Conservation (phyloP, 2,113 vertebrate genomes). For the Eptesicus fuscus region DNA sequence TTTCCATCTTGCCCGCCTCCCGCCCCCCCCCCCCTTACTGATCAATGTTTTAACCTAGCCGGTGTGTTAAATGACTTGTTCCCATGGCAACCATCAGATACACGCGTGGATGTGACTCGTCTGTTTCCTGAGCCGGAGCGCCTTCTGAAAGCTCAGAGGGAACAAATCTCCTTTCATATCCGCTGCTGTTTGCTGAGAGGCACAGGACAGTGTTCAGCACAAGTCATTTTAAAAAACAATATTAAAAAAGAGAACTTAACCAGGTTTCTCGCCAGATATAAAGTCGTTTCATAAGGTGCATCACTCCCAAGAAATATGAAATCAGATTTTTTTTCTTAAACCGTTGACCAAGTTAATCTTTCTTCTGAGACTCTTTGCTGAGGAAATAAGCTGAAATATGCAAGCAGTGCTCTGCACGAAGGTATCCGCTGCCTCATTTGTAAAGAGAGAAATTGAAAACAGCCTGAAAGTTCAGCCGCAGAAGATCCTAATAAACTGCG, state of each 20-base stretch:
- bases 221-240: conserved; percentile 64
- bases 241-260: conserved; percentile 56
- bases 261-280: conserved; percentile 61
- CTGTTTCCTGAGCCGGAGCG: conserved; percentile 63
- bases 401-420: not conserved
- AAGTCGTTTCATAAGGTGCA: conserved; percentile 62
- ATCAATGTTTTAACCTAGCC: conserved; percentile 60
- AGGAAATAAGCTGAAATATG: not conserved
- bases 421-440: not conserved
- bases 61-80: conserved; percentile 69
- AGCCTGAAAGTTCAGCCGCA: not conserved
- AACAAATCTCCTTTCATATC: conserved; percentile 65
- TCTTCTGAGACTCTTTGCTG: conserved; percentile 30
- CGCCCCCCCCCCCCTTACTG: conserved; percentile 64
- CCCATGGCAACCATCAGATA: conserved; percentile 75
- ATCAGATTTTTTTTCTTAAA: conserved; percentile 33
- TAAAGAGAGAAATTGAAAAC: not conserved
- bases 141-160: conserved; percentile 51
- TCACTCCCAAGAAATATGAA: conserved; percentile 57
- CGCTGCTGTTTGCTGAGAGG: conserved; percentile 49
- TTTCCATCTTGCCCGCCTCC: conserved; percentile 42
- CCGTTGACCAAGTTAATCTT: conserved; percentile 48
- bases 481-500: not conserved
- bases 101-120: not conserved
- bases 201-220: conserved; percentile 60